Percentiles rank a stretch among this genome's conserved stretches.
These are phyloP conservation scores for Craterocephalus amniculus DNA, from an alignment of 2,797 vertebrate species.

Conservation along the genomic window DNA sequence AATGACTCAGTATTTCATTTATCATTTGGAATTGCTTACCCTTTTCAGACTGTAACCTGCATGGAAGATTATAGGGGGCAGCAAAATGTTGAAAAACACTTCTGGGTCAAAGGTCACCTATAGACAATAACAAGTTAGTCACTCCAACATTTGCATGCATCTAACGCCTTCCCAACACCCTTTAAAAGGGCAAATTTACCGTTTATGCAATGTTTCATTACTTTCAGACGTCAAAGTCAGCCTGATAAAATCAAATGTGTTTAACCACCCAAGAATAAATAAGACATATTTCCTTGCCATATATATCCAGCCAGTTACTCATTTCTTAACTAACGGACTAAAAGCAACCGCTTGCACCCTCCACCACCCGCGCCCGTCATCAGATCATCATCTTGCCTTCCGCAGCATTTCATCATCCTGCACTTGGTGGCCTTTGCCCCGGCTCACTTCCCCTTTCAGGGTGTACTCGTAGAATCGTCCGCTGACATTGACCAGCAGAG, in stretches of 20 bases:
- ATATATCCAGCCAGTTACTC: not conserved
- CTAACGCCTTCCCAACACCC: not conserved
- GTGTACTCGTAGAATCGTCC: conserved; percentile 96
- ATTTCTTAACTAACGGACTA: not conserved
- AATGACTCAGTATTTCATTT: not conserved
- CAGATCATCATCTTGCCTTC: conserved; percentile 84
- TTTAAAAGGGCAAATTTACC: not conserved
- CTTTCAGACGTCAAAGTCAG: not conserved
- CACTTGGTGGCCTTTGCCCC: conserved; percentile 88
- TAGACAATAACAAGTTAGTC: conserved; percentile 9
- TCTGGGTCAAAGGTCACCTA: conserved; percentile 99
- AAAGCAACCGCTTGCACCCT: conserved; percentile 7
- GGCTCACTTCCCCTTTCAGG: conserved; percentile 92
- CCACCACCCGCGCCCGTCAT: not conserved
- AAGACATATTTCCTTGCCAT: too few relatives aligned
- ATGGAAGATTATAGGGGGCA: conserved; percentile 98
- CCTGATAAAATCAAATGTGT: not conserved
- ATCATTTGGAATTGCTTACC: conserved; percentile 78
- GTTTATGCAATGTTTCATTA: not conserved
- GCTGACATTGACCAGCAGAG: conserved; percentile 93
- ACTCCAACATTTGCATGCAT: not conserved
- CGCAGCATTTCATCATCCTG: conserved; percentile 96
- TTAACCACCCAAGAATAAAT: not conserved
- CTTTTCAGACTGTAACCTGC: conserved; percentile 98
- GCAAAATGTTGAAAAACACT: conserved; percentile 98